These are phyloP conservation scores for Caenorhabditis doughertyi DNA, from an alignment of 2,888 invertebrate genomes.

Conservation along the genomic window DNA sequence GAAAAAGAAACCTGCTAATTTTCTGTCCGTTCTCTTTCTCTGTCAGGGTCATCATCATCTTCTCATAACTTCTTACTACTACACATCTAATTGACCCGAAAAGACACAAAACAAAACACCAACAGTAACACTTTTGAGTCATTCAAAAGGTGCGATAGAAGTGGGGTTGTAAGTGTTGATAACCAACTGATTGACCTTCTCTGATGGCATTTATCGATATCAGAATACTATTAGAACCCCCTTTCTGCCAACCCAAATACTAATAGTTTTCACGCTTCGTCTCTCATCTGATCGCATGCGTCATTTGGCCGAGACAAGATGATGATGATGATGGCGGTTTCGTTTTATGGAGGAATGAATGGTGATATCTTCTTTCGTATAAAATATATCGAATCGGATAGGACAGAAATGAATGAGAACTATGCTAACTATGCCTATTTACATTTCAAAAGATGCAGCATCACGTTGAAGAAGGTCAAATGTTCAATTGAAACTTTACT, in stretches of 20 bases:
- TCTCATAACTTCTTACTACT: slow-evolving; percentile 19
- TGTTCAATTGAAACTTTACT: not conserved
- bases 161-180: slow-evolving; percentile 9
- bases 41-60: slow-evolving; percentile 19
- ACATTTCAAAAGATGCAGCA: slow-evolving; percentile 11
- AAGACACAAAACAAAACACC: not conserved
- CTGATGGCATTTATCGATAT: slow-evolving; percentile 18
- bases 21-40: slow-evolving; percentile 33
- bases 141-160: not conserved
- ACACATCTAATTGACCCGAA: slow-evolving; percentile 3
- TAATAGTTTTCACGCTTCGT: slow-evolving; percentile 36
- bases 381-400: slow-evolving; percentile 4
- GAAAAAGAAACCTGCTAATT: slow-evolving; percentile 54
- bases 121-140: slow-evolving; percentile 4
- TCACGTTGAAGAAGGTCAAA: slow-evolving; percentile 7
- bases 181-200: slow-evolving; percentile 27
- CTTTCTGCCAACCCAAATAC: slow-evolving; percentile 17
- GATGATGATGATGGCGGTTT: slow-evolving; percentile 24
- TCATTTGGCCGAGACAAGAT: slow-evolving; percentile 26
- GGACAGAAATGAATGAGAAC: not conserved
- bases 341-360: slow-evolving; percentile 6
- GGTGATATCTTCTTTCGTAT: slow-evolving; percentile 18
- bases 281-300: slow-evolving; percentile 40
- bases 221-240: slow-evolving; percentile 19
- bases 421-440: slow-evolving; percentile 43